Base-by-base conservation (phyloP, 2,888 invertebrate genomes). In the Aphelenchoides bicaudatus region DNA sequence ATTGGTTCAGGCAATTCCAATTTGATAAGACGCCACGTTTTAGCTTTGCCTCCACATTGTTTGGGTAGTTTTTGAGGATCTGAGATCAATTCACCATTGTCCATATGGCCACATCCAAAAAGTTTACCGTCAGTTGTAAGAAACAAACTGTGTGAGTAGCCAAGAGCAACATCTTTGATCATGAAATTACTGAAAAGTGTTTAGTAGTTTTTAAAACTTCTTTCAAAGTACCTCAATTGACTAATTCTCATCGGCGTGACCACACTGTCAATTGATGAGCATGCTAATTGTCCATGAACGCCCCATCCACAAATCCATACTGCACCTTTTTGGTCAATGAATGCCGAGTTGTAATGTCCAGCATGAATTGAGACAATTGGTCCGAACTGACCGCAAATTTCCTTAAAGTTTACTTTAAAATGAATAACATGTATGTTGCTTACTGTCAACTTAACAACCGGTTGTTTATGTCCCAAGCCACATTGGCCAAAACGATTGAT, bases 281-380 rank as follows among this genome's bases (percentile, higher is more conserved):
- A 63, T 16, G 70, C 74, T 28, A 75, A 56, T 50, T 75, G 75
- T 8, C 75, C 75, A 52, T 68, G 70, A 21, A 74, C 16, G 5
- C 65, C 70, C 75, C 75, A 75, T 31, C 75, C 75, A 58, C 70
- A 75, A 5, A 70, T 66, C 65, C 66, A 74, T 0, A 75, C 52
- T 10, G 65, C 59, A 28, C 65, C 68, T 28, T 67, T 66, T 4
- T 66, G 62, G 30, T 64, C 62, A 19, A 74, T 47, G 28, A 73
- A 50, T 5, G 63, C 73, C 5, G 72, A 73, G 50, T 75, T 74
- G 46, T 70, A 75, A 61, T 75, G 73, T 1, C 75, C 75, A 16
- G 70, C 69, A 2, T 62, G 59, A n/a, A 75, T 62, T 10, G 63
- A 49, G 13, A 51, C 57, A 27, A 69, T 61, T 13, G 63, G 37